These are phyloP conservation scores for Agrotis clavis DNA, from an alignment of 2,888 invertebrate genomes.

Conservation along the genomic window DNA sequence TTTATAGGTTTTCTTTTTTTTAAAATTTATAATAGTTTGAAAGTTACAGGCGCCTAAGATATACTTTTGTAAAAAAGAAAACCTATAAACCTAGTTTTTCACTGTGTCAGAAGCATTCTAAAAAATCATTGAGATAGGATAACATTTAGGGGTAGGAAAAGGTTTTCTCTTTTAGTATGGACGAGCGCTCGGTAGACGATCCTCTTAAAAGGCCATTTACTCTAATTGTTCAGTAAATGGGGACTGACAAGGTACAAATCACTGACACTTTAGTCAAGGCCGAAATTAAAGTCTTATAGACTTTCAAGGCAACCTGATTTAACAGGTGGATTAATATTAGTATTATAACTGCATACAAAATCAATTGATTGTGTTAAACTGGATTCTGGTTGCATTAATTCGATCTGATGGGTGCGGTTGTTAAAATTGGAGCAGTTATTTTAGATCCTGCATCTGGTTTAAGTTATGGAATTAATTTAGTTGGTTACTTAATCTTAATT, in stretches of 20 bases:
- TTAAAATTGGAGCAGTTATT: constrained; percentile 7
- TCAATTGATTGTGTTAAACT: constrained; percentile 42
- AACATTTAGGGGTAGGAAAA: too few species aligned
- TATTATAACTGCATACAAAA: constrained; percentile 32
- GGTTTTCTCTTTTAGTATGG: too few species aligned
- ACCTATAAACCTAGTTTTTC: too few species aligned
- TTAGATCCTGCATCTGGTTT: constrained; percentile 12
- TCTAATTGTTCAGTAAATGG: constrained; percentile 32
- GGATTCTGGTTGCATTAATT: constrained; percentile 32
- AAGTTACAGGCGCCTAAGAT: too few species aligned
- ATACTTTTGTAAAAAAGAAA: too few species aligned
- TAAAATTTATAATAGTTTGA: too few species aligned
- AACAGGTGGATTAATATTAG: constrained; percentile 36
- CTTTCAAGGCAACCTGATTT: constrained; percentile 59
- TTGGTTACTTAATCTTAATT: too few species aligned
- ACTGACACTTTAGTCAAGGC: constrained; percentile 46
- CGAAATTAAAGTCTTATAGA: constrained; percentile 23
- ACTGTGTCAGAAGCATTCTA: too few species aligned
- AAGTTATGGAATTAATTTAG: too few species aligned
- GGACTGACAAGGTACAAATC: constrained; percentile 33
- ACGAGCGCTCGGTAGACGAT: too few species aligned
- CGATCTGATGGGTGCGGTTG: constrained; percentile 17
- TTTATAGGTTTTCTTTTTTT: too few species aligned
- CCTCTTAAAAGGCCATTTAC: constrained; percentile 61
- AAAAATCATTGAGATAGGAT: too few species aligned